These are phyloP conservation scores for Herpetotheres cachinnans DNA, from an alignment of 2,113 vertebrate genomes.

Conservation along the genomic window DNA sequence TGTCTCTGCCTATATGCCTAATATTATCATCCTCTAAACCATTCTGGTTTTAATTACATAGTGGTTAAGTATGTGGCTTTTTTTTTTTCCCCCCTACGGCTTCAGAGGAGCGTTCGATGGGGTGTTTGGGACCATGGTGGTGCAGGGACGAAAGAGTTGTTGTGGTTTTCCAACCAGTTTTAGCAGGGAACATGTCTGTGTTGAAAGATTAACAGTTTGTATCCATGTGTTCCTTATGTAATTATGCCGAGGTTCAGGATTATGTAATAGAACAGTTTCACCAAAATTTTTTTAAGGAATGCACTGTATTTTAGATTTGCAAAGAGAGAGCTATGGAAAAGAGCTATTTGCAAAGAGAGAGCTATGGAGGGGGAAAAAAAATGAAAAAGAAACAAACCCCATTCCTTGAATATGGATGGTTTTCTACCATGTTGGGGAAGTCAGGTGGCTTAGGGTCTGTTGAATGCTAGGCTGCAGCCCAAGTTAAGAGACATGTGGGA, in stretches of 20 bases:
- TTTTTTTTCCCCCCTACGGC: not conserved
- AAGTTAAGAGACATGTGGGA: not conserved
- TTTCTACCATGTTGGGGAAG: not conserved
- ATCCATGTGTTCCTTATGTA: not conserved
- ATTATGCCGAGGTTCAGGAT: not conserved
- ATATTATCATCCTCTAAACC: not conserved
- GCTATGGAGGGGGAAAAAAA: not conserved
- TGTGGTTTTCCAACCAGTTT: constrained; percentile 2
- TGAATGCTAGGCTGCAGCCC: not conserved
- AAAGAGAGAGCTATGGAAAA: not conserved
- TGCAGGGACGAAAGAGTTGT: not conserved
- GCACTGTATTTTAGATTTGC: not conserved
- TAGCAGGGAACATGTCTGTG: not conserved
- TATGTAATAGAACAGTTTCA: not conserved
- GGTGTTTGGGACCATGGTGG: not conserved
- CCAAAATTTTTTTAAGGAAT: not conserved
- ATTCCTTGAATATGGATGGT: not conserved
- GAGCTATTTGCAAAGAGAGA: not conserved
- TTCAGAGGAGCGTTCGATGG: not conserved
- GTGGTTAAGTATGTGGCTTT: not conserved
- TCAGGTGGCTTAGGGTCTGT: not conserved
- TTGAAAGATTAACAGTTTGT: not conserved
- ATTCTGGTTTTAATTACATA: not conserved
- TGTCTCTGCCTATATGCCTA: not conserved
- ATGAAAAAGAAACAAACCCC: not conserved